Evolutionary conservation across 2,797 vertebrate genomes (phyloP).

Genomic region (Pantherophis vulpinus): DNA sequence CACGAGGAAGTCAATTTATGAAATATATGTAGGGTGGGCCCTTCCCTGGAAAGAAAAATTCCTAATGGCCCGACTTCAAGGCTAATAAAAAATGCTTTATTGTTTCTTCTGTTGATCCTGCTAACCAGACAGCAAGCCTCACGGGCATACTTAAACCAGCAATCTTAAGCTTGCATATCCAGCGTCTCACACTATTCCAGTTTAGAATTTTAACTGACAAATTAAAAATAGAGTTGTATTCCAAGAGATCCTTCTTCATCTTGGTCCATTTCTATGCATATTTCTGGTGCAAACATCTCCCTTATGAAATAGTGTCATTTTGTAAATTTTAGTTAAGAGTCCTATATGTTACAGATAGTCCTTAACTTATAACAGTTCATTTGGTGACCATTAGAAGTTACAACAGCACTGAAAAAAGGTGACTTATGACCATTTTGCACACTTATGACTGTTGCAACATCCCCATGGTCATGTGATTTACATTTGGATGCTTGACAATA

Average conservation of each 20-base stretch:
- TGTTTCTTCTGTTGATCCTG: constrained; percentile 64
- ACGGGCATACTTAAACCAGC: constrained; percentile 44
- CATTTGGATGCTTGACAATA: too few relatives aligned
- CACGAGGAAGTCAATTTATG: constrained; percentile 51
- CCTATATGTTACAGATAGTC: not conserved
- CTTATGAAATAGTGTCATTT: not conserved
- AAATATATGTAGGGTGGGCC: constrained; percentile 39
- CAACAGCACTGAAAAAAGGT: not conserved
- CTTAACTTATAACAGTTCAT: too few relatives aligned
- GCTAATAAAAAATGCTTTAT: constrained; percentile 63
- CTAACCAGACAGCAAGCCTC: constrained; percentile 51
- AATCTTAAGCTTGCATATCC: constrained; percentile 35
- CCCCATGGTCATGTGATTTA: too few relatives aligned
- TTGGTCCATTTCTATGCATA: not conserved
- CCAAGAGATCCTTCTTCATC: constrained; percentile 15
- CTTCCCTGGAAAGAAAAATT: constrained; percentile 52
- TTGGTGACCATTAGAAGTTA: not conserved
- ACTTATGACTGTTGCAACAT: too few relatives aligned
- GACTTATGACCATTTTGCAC: not conserved
- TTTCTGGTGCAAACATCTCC: not conserved
- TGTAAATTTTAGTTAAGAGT: not conserved
- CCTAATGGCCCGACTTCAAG: constrained; percentile 61
- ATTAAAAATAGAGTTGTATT: not conserved
- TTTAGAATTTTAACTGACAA: constrained; percentile 20
- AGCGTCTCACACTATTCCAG: constrained; percentile 27